Evolutionary conservation across 2,113 vertebrate species (phyloP).

Genomic region (Poecile atricapillus): DNA sequence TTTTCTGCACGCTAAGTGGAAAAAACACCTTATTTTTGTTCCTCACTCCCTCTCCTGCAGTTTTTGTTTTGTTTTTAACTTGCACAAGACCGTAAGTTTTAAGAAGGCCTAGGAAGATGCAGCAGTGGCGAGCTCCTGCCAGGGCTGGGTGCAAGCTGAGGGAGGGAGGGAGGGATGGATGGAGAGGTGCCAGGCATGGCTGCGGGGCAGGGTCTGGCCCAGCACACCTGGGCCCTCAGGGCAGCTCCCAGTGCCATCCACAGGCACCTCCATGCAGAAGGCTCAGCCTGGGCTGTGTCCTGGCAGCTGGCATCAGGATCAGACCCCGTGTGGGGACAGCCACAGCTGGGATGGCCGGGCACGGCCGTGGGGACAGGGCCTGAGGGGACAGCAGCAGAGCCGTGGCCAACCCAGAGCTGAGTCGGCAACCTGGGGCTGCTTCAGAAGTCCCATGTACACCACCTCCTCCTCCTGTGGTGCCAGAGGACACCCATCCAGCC

Average conservation of each 20-base stretch:
- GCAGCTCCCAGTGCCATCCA: accelerated
- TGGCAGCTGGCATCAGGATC: background rate
- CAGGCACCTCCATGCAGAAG: accelerated
- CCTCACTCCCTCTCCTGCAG: background rate
- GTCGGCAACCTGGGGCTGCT: accelerated
- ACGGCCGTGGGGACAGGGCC: accelerated
- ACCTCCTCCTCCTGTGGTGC: accelerated
- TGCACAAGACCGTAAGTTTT: background rate
- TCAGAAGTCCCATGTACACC: accelerated
- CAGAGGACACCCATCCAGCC: accelerated
- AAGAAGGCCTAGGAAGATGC: background rate
- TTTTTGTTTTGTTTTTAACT: background rate
- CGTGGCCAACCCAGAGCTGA: background rate
- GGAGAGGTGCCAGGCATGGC: background rate
- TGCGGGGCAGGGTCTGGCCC: too few species aligned
- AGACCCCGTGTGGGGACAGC: accelerated
- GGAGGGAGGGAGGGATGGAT: background rate
- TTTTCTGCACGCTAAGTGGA: background rate
- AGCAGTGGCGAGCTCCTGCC: background rate
- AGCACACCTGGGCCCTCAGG: accelerated
- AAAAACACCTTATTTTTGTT: background rate
- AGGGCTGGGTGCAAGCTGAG: too few species aligned
- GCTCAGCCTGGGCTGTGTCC: background rate
- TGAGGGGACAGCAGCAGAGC: too few species aligned
- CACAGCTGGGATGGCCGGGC: accelerated